Evolutionary conservation across 1,140 invertebrate species (phyloP), one percentile per base, ranked within the genome.

Genomic region (Drosophila malerkotliana): DNA sequence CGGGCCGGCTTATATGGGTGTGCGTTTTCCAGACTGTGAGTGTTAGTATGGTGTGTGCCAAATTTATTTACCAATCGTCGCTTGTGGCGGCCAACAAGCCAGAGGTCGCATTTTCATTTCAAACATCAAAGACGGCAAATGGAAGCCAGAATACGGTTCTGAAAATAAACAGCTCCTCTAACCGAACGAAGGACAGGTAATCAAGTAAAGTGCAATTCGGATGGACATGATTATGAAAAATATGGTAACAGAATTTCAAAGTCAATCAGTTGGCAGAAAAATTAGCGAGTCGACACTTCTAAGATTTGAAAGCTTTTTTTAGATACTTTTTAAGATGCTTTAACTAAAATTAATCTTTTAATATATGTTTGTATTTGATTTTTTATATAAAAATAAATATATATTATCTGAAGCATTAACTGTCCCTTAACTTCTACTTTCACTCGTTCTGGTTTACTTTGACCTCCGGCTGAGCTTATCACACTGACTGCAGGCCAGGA

Each of bases 51-150:
- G 58, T 56, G 72, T 72, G 61, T 55, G 52, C 51, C 60, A 76
- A 84, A 82, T 82, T 82, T 82, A 82, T 82, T 59, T 48, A 76
- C 79, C 79, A 84, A 79, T 79, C 73, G 63, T 73, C 57, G 67
- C 72, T 60, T 63, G 72, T 53, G 59, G 67, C 62, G 47, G 71
- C 48, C 52, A 49, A 56, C 56, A 45, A 72, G 21, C 28, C 62
- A 68, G 58, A 77, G 78, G 79, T 82, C 78, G 78, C 80, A 77
- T 62, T 78, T 82, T 63, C 79, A 73, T 67, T 83, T 69, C 62
- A 74, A 68, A 59, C 73, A 62, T 72, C 60, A 61, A 79, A 67
- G 41, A 18, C 8, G 74, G 32, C 37, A 48, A 47, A 72, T 54
- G 61, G 60, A 66, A 72, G 49, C 51, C 64, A 59, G 69, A 72